Conservation (phyloP, 2,888 invertebrate species). For the Dasypolia templi region DNA sequence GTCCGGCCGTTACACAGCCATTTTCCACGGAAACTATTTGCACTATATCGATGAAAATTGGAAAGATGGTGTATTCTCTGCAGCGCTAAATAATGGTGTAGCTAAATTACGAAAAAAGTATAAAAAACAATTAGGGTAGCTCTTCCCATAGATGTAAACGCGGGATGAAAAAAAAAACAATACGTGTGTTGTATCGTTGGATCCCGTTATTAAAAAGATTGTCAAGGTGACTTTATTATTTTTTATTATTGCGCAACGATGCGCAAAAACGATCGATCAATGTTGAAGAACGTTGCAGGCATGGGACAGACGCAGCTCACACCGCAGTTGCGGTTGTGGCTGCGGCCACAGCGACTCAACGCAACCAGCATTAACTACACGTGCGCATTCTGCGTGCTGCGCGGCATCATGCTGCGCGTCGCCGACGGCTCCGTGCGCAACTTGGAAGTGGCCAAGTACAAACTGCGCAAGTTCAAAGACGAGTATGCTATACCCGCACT, state of each 20-base stretch:
- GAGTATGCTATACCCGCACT: conserved; percentile 3
- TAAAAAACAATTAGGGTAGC: too few relatives aligned
- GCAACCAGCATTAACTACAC: background rate
- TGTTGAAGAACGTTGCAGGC: background rate
- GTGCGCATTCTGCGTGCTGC: conserved; percentile 15
- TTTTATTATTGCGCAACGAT: background rate
- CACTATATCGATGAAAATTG: too few relatives aligned
- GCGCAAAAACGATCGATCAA: too few relatives aligned
- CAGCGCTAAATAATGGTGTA: too few relatives aligned
- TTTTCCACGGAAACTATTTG: too few relatives aligned
- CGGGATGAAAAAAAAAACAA: too few relatives aligned
- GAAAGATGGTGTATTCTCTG: too few relatives aligned
- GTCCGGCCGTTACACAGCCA: too few relatives aligned
- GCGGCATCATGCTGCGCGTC: conserved; percentile 7
- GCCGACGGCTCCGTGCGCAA: background rate
- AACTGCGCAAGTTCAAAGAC: background rate
- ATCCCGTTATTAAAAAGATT: background rate
- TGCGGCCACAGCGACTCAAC: background rate
- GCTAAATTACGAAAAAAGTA: too few relatives aligned
- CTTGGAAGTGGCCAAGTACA: background rate
- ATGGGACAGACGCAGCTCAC: conserved; percentile 9
- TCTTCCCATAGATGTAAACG: background rate
- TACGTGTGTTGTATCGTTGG: too few relatives aligned
- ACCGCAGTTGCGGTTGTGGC: background rate
- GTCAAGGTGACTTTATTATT: background rate